phyloP scores from a whole-genome alignment of 2,888 invertebrate species.

The Drosophila yooni region DNA sequence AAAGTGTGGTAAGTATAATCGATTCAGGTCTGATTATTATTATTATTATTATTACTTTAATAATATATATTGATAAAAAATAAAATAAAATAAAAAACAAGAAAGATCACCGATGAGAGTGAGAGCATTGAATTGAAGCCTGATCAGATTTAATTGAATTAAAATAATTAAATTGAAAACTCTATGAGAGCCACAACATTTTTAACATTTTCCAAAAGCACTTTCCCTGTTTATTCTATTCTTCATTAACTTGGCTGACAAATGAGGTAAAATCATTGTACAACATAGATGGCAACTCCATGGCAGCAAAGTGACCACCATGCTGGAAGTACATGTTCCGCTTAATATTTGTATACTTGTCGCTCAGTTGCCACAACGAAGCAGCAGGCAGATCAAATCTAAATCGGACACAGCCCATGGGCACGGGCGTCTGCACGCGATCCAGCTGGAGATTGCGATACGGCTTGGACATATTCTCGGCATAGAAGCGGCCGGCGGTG shows the following conservation, averaged over 20 bases:
- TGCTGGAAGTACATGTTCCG: conserved; percentile 88
- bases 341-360: conserved; percentile 88
- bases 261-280: conserved; percentile 89
- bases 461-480: conserved; percentile 86
- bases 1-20: not conserved
- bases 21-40: not conserved
- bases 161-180: not conserved
- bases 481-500: conserved; percentile 89
- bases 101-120: not conserved
- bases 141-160: not conserved
- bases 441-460: conserved; percentile 67
- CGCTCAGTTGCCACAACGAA: conserved; percentile 87
- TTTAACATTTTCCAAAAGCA: not conserved
- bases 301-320: conserved; percentile 94
- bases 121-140: not conserved
- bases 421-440: conserved; percentile 88
- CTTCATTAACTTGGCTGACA: conserved; percentile 82
- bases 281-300: conserved; percentile 91
- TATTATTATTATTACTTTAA: not conserved
- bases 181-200: conserved; percentile 2
- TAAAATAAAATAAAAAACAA: not conserved
- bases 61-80: not conserved
- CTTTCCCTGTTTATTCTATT: not conserved
- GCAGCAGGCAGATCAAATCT: conserved; percentile 88
- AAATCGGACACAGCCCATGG: conserved; percentile 90